Base-by-base conservation (phyloP, 2,797 vertebrate genomes). In the Semotilus atromaculatus region DNA sequence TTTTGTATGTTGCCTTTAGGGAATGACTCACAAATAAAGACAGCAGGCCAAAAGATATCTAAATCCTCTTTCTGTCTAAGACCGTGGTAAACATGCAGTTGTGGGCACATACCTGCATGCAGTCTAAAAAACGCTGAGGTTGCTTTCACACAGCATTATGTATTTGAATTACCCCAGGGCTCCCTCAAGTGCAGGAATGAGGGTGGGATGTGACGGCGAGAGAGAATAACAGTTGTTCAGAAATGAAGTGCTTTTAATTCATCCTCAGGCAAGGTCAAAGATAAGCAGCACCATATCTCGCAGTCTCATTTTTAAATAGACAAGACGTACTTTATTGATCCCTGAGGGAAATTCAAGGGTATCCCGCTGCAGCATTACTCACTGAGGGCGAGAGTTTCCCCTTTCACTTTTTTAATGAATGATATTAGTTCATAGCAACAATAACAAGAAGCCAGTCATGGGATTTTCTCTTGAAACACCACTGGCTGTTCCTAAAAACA, bases 161-260 rank as follows among this genome's bases (percentile, higher is more conserved):
- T 79, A 26, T 36, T 80, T 73, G 71, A 74, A 80, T 51, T 48
- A 80, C 43, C 68, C 70, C 5, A 16, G n/a, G 83, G 38, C 29
- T 40, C 40, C 58, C 45, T 55, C 67, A 73, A 58, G 68, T 66
- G 45, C 13, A 34, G 71, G 81, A 60, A 40, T 60, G 71, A 43
- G 78, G 38, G 38, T 13, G 64, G 53, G 16, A 48, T 29, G 71
- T 16, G 45, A 48, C 16, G 3, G 40, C 2, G 38, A 19, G 23
- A 11, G 55, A 29, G 76, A 85, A 73, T 29, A 70, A 31, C 75
- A 43, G 66, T 73, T 75, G 64, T 55, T 48, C 36, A 58, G 62
- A 76, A 68, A 86, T 53, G n/a, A 78, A 53, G 23, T 62, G 73
- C 80, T 78, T 66, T 82, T 82, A 82, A 86, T 86, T 83, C 45